phyloP scores from a whole-genome alignment of 2,888 invertebrate genomes.

The Thelaira solivaga region DNA sequence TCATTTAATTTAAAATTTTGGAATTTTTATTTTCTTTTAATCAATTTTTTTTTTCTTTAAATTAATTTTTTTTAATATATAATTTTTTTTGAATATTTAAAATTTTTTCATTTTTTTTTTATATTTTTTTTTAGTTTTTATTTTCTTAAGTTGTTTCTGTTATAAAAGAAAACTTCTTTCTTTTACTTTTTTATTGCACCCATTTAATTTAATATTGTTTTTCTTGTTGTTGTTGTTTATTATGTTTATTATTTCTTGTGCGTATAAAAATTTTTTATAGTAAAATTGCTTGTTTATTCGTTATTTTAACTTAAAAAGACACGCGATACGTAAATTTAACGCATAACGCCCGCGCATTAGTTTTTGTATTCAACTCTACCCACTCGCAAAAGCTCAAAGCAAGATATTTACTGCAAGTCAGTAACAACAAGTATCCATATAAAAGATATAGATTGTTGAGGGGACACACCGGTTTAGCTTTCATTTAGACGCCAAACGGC shows the following conservation, averaged over 20 bases:
- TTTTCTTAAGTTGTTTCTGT: neutral
- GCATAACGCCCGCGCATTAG: slow-evolving; percentile 58
- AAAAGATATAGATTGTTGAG: slow-evolving; percentile 13
- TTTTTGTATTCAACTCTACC: slow-evolving; percentile 21
- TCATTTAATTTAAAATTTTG: too few species aligned
- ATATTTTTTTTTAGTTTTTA: neutral
- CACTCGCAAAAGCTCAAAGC: too few species aligned
- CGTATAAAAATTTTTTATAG: neutral
- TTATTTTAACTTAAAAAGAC: slow-evolving; percentile 28
- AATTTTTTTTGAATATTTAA: neutral
- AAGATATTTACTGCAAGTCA: neutral
- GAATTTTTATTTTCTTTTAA: too few species aligned
- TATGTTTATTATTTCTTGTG: too few species aligned
- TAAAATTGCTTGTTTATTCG: slow-evolving; percentile 26
- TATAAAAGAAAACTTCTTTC: slow-evolving; percentile 6
- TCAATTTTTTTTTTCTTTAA: too few species aligned
- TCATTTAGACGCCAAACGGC: slow-evolving; percentile 51
- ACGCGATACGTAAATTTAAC: slow-evolving; percentile 58
- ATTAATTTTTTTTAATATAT: neutral
- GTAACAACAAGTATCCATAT: neutral
- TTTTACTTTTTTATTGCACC: neutral
- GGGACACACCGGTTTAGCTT: slow-evolving; percentile 61
- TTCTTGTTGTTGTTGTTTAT: neutral
- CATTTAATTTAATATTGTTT: slow-evolving; percentile 11
- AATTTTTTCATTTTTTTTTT: neutral